Conservation (phyloP, 1,140 invertebrate species). For the Drosophila paulistorum region DNA sequence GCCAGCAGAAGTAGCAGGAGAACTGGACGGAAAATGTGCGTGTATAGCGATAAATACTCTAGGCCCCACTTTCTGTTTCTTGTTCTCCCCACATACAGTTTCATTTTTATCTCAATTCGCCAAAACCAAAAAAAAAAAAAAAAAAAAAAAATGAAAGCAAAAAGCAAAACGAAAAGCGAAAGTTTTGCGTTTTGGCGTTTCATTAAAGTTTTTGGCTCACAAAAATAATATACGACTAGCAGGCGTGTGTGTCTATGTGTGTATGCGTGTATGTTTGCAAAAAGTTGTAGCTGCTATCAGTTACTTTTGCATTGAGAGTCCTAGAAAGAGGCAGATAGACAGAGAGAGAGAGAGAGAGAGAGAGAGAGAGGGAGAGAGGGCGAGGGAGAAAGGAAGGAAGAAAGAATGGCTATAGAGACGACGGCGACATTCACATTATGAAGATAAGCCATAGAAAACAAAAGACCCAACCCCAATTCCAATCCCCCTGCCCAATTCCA, state of each 20-base stretch:
- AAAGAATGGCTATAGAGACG: slow-evolving; percentile 12
- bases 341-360: slow-evolving; percentile 22
- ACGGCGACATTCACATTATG: slow-evolving; percentile 75
- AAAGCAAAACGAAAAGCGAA: slow-evolving; percentile 41
- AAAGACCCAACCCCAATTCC: slow-evolving; percentile 40
- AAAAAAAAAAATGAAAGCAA: slow-evolving; percentile 25
- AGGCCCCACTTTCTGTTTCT: slow-evolving; percentile 3
- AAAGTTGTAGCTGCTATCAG: slow-evolving; percentile 75
- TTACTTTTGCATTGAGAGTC: slow-evolving; percentile 63
- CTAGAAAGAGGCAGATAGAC: slow-evolving; percentile 17
- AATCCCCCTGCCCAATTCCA: neutral
- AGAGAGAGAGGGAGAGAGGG: neutral
- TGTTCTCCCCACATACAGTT: slow-evolving; percentile 34
- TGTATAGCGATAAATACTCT: slow-evolving; percentile 29
- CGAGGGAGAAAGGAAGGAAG: slow-evolving; percentile 7
- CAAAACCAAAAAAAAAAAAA: slow-evolving; percentile 57
- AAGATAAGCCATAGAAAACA: slow-evolving; percentile 78
- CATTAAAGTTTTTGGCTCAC: slow-evolving; percentile 71
- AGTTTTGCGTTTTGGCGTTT: slow-evolving; percentile 77
- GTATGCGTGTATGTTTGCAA: slow-evolving; percentile 26
- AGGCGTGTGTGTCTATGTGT: slow-evolving; percentile 23
- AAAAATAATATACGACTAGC: slow-evolving; percentile 63
- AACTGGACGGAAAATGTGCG: slow-evolving; percentile 44
- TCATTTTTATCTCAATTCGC: slow-evolving; percentile 68
- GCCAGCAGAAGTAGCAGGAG: slow-evolving; percentile 28